phyloP scores from a whole-genome alignment of 2,888 invertebrate species.

The Ormyrus nitidulus region DNA sequence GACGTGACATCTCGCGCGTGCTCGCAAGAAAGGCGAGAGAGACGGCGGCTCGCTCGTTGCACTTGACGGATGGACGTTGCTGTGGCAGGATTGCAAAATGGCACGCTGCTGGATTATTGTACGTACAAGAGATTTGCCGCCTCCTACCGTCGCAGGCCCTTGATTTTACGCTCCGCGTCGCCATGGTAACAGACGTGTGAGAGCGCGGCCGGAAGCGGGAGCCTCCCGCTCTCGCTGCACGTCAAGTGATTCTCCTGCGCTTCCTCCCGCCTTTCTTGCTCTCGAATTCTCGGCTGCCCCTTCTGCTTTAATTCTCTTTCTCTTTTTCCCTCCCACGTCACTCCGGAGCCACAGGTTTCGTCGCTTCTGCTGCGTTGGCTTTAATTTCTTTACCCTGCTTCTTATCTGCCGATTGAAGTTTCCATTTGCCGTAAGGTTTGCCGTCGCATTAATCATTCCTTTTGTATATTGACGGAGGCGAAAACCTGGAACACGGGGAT shows the following conservation, averaged over 20 bases:
- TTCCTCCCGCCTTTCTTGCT: constrained; percentile 55
- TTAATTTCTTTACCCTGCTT: constrained; percentile 32
- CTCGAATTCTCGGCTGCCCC: constrained; percentile 59
- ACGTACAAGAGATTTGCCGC: constrained; percentile 72
- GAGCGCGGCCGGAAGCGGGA: constrained; percentile 56
- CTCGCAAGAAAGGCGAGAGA: background rate
- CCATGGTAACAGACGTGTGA: constrained; percentile 71
- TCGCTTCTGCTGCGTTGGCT: constrained; percentile 51
- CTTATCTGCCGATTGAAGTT: background rate
- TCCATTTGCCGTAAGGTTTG: background rate
- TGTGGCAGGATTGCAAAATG: constrained; percentile 65
- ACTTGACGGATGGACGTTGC: constrained; percentile 49
- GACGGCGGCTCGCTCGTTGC: constrained; percentile 2
- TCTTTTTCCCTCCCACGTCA: constrained; percentile 44
- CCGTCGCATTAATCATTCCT: constrained; percentile 59
- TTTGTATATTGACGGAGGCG: constrained; percentile 38
- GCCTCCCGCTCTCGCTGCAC: constrained; percentile 65
- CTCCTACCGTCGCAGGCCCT: constrained; percentile 71
- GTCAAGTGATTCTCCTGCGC: constrained; percentile 69
- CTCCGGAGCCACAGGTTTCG: constrained; percentile 60
- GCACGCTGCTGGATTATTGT: constrained; percentile 69
- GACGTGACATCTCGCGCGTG: constrained; percentile 1
- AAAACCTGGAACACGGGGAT: constrained; percentile 39
- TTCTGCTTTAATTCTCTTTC: constrained; percentile 51
- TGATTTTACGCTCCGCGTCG: constrained; percentile 68